Base-by-base conservation (phyloP, 1,140 invertebrate species). In the Dendrolimus kikuchii region DNA sequence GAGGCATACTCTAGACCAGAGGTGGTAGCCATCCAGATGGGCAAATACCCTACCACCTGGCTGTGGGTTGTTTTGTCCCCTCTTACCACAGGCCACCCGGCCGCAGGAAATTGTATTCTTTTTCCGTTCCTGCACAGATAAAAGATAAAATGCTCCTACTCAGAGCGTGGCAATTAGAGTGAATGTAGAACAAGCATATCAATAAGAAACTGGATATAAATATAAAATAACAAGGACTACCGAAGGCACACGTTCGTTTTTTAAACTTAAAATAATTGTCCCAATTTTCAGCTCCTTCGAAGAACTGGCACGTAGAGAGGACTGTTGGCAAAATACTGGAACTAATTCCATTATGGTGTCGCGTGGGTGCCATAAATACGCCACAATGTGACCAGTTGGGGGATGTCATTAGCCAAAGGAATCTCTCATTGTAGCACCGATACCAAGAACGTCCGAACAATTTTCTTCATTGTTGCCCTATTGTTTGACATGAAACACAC, bases 321-420 rank as follows among this genome's bases (percentile, higher is more conserved):
- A 53, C 54, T 76, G 72, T 78, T 81, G 73, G 69, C 76, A 83
- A 81, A 81, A 83, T 66, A 77, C 70, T 81, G 82, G 72, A 81
- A 82, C 82, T 76, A 86, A 86, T 86, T 70, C 57, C 60, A 74
- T 73, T 81, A 71, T 82, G 68, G 62, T 77, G 81, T 86, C 82
- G 82, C 82, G 82, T 86, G 82, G 82, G 71, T 71, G 69, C 72
- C 75, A 80, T 83, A 83, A 82, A 82, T 58, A 69, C 48, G 48
- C 79, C 77, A 82, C 80, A 86, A 77, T 73, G 76, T 71, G 68
- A 68, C 77, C 58, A 63, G 66, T 50, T 53, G 66, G 64, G 23
- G 66, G 55, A 74, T 64, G 68, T 83, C 77, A 72, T 80, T 81
- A 81, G 70, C 56, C 68, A 69, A 68, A 51, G 73, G 67, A 73